A percentile compares a stretch with the other conserved stretches of the same genome.
phyloP scores from a whole-genome alignment of 2,113 vertebrate species.

The Aplodontia rufa region DNA sequence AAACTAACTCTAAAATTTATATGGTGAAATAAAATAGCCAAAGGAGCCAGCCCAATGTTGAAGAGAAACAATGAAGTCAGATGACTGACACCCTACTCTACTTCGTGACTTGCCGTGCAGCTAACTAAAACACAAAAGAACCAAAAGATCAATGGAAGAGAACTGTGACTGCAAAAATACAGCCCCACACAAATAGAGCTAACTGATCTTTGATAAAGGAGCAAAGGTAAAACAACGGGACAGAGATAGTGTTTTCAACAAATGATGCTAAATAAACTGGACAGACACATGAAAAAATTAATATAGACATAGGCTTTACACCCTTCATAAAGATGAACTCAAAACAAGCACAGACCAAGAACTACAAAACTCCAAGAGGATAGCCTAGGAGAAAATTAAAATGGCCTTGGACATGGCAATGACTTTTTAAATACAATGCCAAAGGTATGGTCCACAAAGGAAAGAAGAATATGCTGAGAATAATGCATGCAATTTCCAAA shows the following conservation, averaged over 20 bases:
- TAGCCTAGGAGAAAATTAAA: not conserved
- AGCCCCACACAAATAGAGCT: not conserved
- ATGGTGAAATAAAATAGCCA: not conserved
- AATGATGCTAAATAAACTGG: not conserved
- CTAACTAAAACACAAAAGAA: not conserved
- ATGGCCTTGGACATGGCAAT: not conserved
- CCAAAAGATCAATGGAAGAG: not conserved
- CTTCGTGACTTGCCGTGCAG: not conserved
- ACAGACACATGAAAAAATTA: not conserved
- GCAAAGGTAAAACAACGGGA: not conserved
- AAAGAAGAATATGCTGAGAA: not conserved
- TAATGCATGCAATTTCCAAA: not conserved
- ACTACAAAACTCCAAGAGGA: not conserved
- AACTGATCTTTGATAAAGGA: not conserved
- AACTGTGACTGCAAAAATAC: not conserved
- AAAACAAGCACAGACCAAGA: not conserved
- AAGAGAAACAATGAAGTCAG: not conserved
- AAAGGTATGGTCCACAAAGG: not conserved
- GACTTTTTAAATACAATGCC: not conserved
- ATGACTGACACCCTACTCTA: not conserved
- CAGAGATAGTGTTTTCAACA: not conserved
- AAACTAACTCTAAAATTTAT: not conserved
- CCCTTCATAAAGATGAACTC: not conserved
- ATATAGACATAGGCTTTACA: not conserved
- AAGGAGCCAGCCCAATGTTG: not conserved